Conservation (phyloP, 2,113 vertebrate genomes). For the Fulica atra region DNA sequence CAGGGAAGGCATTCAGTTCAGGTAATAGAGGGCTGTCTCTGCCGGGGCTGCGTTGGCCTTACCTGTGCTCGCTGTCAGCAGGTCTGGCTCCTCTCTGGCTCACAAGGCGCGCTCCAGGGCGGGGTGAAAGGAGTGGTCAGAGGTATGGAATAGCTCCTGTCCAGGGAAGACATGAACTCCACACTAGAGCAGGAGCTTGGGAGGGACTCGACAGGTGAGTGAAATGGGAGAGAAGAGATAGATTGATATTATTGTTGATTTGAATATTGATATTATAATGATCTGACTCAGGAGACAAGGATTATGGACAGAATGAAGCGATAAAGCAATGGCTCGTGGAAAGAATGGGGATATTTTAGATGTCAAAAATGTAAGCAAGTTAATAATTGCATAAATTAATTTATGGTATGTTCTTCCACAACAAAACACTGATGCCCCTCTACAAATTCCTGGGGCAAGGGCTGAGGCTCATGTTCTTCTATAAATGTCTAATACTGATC, state of each 20-base stretch:
- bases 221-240: not conserved
- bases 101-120: not conserved
- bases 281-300: not conserved
- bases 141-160: not conserved
- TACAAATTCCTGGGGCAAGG: not conserved
- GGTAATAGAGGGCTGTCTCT: not conserved
- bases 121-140: not conserved
- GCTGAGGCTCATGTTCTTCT: not conserved
- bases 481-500: not conserved
- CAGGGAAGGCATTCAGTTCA: not conserved
- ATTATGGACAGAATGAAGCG: not conserved
- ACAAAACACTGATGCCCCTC: not conserved
- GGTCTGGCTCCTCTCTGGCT: not conserved
- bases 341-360: not conserved
- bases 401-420: not conserved
- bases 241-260: not conserved
- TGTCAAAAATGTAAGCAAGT: not conserved
- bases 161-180: not conserved
- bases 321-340: not conserved
- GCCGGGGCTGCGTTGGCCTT: not conserved
- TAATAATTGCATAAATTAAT: not conserved
- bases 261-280: not conserved
- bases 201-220: not conserved
- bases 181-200: not conserved
- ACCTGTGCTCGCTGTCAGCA: fast-evolving